phyloP scores from a whole-genome alignment of 2,888 invertebrate genomes.

The Bombyx huttoni region DNA sequence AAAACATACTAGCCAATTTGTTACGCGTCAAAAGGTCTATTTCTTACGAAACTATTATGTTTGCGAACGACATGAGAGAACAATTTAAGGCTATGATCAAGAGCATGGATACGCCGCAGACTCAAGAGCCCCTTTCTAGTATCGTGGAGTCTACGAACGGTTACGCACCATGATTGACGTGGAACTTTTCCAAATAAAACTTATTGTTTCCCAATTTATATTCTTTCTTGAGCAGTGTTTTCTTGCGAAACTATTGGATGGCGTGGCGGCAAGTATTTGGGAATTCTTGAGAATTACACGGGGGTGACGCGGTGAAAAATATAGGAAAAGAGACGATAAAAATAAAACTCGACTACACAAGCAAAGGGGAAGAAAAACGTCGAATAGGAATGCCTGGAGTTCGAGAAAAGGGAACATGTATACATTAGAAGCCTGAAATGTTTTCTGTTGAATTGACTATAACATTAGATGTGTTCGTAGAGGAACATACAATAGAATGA shows the following conservation, averaged over 20 bases:
- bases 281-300: constrained; percentile 34
- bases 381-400: constrained; percentile 36
- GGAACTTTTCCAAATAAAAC: constrained; percentile 18
- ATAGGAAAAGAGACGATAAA: constrained; percentile 48
- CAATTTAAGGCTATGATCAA: constrained; percentile 33
- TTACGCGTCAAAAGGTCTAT: constrained; percentile 43
- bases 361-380: constrained; percentile 35
- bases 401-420: constrained; percentile 24
- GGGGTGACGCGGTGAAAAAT: constrained; percentile 31
- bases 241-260: constrained; percentile 18
- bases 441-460: constrained; percentile 24
- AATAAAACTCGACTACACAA: constrained; percentile 43
- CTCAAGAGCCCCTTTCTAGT: constrained; percentile 20
- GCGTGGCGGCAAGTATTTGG: constrained; percentile 31
- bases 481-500: too few species aligned
- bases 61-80: constrained; percentile 40
- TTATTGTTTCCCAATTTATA: constrained; percentile 17
- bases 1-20: constrained; percentile 31
- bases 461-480: constrained; percentile 11
- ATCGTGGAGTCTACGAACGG: constrained; percentile 20
- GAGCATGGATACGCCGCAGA: constrained; percentile 20
- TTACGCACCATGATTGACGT: constrained; percentile 8
- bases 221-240: constrained; percentile 17
- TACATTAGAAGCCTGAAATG: constrained; percentile 23
- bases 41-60: constrained; percentile 45